Percentiles rank a stretch among this genome's conserved stretches.
phyloP scores from a whole-genome alignment of 2,113 vertebrate species.

The Pelecanoides urinatrix region DNA sequence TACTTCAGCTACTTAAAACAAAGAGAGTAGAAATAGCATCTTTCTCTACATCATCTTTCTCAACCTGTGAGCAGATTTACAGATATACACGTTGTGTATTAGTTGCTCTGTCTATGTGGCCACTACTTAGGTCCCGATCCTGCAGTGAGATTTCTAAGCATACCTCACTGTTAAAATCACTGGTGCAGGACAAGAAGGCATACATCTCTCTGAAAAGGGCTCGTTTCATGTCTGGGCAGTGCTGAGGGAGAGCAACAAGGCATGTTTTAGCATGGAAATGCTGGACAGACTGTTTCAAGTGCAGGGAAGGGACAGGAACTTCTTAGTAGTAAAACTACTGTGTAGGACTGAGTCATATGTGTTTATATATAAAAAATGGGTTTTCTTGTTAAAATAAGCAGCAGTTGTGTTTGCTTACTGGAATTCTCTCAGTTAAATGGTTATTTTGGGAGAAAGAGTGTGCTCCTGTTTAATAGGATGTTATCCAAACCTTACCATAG shows the following conservation, averaged over 20 bases:
- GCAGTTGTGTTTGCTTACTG: not conserved
- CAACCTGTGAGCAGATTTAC: not conserved
- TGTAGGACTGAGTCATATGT: not conserved
- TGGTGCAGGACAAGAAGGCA: not conserved
- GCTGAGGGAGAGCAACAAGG: not conserved
- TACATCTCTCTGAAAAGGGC: not conserved
- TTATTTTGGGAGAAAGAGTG: not conserved
- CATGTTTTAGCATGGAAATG: not conserved
- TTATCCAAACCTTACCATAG: not conserved
- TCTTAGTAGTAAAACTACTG: not conserved
- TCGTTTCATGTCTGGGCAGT: not conserved
- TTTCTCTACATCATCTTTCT: not conserved
- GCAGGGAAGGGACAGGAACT: not conserved
- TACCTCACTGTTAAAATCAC: not conserved
- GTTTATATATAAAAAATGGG: not conserved
- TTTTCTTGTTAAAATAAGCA: not conserved
- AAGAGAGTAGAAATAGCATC: not conserved
- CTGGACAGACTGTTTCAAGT: not conserved
- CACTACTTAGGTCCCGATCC: fast-evolving
- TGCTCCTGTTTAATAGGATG: not conserved
- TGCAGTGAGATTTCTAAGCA: not conserved
- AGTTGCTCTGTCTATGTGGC: not conserved
- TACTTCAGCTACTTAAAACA: not conserved
- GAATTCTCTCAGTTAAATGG: not conserved
- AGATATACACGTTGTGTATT: not conserved